phyloP scores from a whole-genome alignment of 92 coral and sea anemone genomes.

The Paragorgia papillata region DNA sequence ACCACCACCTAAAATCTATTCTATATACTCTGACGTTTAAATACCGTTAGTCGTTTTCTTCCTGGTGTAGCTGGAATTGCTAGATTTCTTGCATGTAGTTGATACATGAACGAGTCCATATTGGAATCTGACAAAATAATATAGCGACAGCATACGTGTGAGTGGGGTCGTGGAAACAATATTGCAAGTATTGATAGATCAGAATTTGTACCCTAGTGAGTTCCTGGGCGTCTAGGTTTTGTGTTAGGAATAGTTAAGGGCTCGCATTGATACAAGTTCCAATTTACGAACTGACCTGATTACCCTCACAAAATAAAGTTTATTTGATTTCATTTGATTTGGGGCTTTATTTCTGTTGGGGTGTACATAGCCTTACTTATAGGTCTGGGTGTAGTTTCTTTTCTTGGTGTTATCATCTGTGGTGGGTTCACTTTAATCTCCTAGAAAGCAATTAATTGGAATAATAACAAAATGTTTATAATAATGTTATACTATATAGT shows the following conservation, averaged over 20 bases:
- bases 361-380: slow-evolving; percentile 13
- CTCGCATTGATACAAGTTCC: too few relatives aligned
- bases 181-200: too few relatives aligned
- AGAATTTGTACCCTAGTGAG: too few relatives aligned
- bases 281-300: too few relatives aligned
- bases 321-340: too few relatives aligned
- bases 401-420: slow-evolving; percentile 1
- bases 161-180: too few relatives aligned
- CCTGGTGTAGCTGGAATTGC: slow-evolving; percentile 86
- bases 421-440: background rate
- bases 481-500: too few relatives aligned
- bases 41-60: slow-evolving; percentile 85
- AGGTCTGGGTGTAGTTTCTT: slow-evolving; percentile 7
- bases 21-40: too few relatives aligned
- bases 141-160: background rate
- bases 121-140: slow-evolving; percentile 17
- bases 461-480: background rate
- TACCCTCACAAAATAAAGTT: too few relatives aligned
- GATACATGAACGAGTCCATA: slow-evolving; percentile 65
- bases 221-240: background rate
- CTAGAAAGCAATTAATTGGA: background rate
- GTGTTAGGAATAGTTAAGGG: too few relatives aligned
- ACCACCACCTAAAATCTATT: too few relatives aligned
- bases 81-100: slow-evolving; percentile 78
- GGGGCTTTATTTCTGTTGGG: too few relatives aligned